Evolutionary conservation across 2,888 invertebrate genomes (phyloP).

Genomic region (Plutella xylostella): DNA sequence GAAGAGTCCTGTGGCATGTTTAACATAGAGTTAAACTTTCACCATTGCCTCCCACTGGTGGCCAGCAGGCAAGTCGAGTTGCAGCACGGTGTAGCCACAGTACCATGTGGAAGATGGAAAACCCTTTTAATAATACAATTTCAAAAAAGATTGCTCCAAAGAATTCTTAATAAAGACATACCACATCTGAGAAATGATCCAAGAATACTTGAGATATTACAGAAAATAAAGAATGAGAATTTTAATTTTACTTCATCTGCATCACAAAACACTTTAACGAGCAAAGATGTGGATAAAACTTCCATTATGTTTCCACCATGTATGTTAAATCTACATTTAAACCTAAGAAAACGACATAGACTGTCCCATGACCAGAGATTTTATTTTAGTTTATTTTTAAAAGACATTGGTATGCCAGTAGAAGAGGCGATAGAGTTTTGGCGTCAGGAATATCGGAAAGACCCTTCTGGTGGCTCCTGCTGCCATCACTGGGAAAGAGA

Average conservation of each 20-base stretch:
- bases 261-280: slow-evolving; percentile 23
- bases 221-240: slow-evolving; percentile 30
- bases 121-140: slow-evolving; percentile 57
- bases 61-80: slow-evolving; percentile 63
- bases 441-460: slow-evolving; percentile 72
- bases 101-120: slow-evolving; percentile 71
- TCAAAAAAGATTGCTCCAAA: slow-evolving; percentile 41
- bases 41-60: slow-evolving; percentile 64
- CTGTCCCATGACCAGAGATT: slow-evolving; percentile 74
- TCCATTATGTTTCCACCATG: slow-evolving; percentile 71
- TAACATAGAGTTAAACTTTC: slow-evolving; percentile 62
- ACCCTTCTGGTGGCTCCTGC: slow-evolving; percentile 56
- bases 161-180: slow-evolving; percentile 33
- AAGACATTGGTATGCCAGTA: slow-evolving; percentile 76
- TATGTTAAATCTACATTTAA: slow-evolving; percentile 72
- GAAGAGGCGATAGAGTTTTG: slow-evolving; percentile 75
- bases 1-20: slow-evolving; percentile 28
- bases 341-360: slow-evolving; percentile 68
- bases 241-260: slow-evolving; percentile 20
- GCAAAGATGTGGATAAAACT: slow-evolving; percentile 48
- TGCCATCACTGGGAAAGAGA: slow-evolving; percentile 74
- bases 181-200: slow-evolving; percentile 37
- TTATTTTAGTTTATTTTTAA: slow-evolving; percentile 76
- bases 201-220: slow-evolving; percentile 39
- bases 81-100: slow-evolving; percentile 52